Evolutionary conservation across 2,888 invertebrate species (phyloP).

Genomic region (Andrena flavipes): DNA sequence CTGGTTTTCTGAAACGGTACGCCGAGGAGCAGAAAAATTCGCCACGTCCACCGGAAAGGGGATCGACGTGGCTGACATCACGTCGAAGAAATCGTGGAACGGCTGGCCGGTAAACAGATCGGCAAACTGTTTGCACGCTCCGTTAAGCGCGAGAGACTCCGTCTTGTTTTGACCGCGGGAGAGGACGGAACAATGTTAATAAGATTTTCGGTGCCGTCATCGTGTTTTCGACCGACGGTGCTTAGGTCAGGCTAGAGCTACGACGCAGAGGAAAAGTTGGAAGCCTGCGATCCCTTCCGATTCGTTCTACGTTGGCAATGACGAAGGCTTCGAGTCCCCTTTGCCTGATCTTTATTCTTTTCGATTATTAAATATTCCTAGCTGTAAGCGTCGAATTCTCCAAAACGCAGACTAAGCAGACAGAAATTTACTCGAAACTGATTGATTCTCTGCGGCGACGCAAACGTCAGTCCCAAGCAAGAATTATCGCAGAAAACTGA

Average conservation of each 20-base stretch:
- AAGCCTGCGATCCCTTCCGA: no score
- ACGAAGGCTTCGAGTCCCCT: no score
- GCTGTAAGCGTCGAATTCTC: no score
- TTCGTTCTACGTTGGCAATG: no score
- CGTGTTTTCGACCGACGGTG: constrained; percentile 28
- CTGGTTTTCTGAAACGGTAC: no score
- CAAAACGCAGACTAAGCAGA: no score
- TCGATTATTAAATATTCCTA: no score
- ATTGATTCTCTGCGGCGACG: no score
- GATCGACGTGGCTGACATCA: constrained; percentile 15
- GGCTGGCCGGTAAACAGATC: constrained; percentile 4
- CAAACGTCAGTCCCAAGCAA: background rate
- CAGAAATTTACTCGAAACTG: no score
- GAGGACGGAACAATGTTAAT: constrained; percentile 38
- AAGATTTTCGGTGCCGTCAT: constrained; percentile 10
- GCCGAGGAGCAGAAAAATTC: background rate
- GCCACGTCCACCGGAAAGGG: background rate
- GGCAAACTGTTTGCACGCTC: constrained; percentile 24
- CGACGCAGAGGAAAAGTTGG: background rate
- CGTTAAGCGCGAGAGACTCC: constrained; percentile 14
- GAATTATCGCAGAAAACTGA: background rate
- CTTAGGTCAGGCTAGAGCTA: constrained; percentile 7
- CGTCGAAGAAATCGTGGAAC: constrained; percentile 14
- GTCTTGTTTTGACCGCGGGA: constrained; percentile 30
- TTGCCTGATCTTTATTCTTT: no score